Base-by-base conservation (phyloP, 2,113 vertebrate genomes). In the Centrocercus urophasianus region DNA sequence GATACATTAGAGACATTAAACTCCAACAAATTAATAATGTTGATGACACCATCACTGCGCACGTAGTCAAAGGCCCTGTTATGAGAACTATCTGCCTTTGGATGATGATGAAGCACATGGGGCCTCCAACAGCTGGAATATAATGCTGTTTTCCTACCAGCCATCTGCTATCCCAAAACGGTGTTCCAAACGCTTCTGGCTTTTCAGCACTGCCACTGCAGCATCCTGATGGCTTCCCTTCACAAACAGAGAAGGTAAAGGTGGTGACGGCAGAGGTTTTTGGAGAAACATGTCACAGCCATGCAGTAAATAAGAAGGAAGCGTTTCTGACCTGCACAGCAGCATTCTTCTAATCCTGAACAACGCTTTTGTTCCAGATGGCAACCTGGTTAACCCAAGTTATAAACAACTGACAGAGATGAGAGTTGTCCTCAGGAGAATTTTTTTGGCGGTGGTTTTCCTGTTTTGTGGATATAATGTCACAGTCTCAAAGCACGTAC, bases 51-150 rank as follows among this genome's bases (percentile, higher is more conserved):
- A 81, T 78, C 69, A 28, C 76, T 93, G 85, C 71, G 84, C 83
- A 88, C 90, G 87, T 47, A 88, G 56, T 77, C 85, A 86, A 95
- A 93, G 43, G 34, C 45, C 11, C 60, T 52, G 30, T 42, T 78
- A 40, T 69, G 91, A 93, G 83, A 86, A 86, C 69, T 19, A 60
- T 64, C 3, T 30, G 54, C 66, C 89, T 89, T 83, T 74, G 91
- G 89, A 91, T 67, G 82, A 64, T 0, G 3, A 77, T 80, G 93
- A 91, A 88, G 86, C 52, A 65, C 2, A 36, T 40, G 67, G 59
- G 88, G 87, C 65, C 72, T 83, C 78, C 24, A 93, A 48, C 89
- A 91, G 89, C 82, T 95, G 90, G 88, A 94, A 83, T 64, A 36
- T 11, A 91, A 47, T 0, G 1, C 5, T 61, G 36, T 13, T 92